A percentile compares a stretch with the other conserved stretches of the same genome.
These are phyloP conservation scores for Bothrops alternatus DNA, from an alignment of 2,797 vertebrate genomes.

Conservation along the genomic window DNA sequence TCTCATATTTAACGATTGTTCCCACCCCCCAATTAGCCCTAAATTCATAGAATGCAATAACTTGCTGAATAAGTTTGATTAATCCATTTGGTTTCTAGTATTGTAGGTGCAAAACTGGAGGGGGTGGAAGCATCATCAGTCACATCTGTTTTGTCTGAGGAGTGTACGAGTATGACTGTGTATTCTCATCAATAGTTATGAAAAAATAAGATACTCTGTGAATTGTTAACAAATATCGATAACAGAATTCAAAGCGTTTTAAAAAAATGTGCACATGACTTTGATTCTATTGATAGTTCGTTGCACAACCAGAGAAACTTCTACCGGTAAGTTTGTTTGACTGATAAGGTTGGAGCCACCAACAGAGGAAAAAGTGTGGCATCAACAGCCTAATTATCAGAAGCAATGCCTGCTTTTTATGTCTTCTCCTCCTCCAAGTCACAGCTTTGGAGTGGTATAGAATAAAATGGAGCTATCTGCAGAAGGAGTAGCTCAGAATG, in stretches of 20 bases:
- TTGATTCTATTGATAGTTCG: background rate
- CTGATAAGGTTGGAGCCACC: background rate
- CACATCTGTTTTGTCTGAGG: background rate
- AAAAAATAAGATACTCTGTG: background rate
- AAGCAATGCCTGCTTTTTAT: background rate
- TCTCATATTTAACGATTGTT: background rate
- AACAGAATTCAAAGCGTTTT: background rate
- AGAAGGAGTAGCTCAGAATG: background rate
- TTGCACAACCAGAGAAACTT: background rate
- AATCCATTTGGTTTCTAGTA: slow-evolving; percentile 11
- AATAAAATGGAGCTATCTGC: background rate
- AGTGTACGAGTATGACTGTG: background rate
- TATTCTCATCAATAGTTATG: slow-evolving; percentile 9
- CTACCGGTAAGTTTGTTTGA: background rate
- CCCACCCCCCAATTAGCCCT: slow-evolving; percentile 17
- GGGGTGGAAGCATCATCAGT: background rate
- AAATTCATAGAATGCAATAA: background rate
- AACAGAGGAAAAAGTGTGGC: background rate
- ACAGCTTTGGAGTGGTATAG: background rate
- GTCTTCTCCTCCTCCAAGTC: background rate
- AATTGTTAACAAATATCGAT: slow-evolving; percentile 5
- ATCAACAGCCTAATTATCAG: background rate
- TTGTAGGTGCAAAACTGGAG: background rate
- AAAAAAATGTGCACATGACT: background rate
- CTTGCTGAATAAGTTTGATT: slow-evolving; percentile 11